A percentile compares a stretch with the other conserved stretches of the same genome.
phyloP scores from a whole-genome alignment of 2,888 invertebrate genomes.

The Deilephila elpenor region DNA sequence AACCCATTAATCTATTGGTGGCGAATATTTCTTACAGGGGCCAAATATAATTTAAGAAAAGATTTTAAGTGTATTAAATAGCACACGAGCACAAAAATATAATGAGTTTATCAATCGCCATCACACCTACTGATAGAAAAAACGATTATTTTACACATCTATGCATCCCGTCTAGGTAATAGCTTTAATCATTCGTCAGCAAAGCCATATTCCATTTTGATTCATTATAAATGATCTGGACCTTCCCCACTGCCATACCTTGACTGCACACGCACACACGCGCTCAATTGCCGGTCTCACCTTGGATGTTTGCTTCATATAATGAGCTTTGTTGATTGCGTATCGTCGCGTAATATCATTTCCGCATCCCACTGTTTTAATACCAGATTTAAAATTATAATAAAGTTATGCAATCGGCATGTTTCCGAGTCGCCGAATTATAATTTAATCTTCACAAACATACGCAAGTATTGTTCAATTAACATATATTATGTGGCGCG shows the following conservation, averaged over 20 bases:
- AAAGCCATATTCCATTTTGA: no score
- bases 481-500: slow-evolving; percentile 4
- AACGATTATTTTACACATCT: no score
- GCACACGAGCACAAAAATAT: no score
- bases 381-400: slow-evolving; percentile 1
- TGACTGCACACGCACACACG: background rate
- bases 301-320: slow-evolving; percentile 43
- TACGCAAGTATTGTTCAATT: slow-evolving; percentile 16
- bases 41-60: no score
- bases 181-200: no score
- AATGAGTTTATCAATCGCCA: no score
- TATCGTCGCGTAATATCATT: slow-evolving; percentile 37
- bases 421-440: background rate
- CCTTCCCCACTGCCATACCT: no score
- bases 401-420: slow-evolving; percentile 9
- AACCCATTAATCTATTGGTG: no score
- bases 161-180: no score
- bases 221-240: background rate
- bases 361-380: slow-evolving; percentile 15
- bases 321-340: slow-evolving; percentile 43
- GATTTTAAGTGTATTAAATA: no score
- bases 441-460: slow-evolving; percentile 21
- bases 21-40: no score
- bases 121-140: no score
- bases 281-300: slow-evolving; percentile 29